These are phyloP conservation scores for Amitus sp. DNA, from an alignment of 2,888 invertebrate genomes.

Conservation along the genomic window DNA sequence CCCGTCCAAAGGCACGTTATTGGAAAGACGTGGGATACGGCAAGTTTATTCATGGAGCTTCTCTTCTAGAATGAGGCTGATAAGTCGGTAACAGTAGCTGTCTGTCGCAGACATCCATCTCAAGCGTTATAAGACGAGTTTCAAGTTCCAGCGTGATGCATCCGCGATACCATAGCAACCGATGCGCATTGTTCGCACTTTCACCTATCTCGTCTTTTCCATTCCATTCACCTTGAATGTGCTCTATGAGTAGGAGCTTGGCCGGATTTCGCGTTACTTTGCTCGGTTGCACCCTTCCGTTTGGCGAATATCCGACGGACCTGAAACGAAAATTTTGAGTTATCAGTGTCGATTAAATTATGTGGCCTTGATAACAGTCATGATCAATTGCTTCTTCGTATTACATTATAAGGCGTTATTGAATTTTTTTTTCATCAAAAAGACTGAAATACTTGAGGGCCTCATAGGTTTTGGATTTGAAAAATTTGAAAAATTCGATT, in stretches of 20 bases:
- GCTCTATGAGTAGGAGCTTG: not conserved
- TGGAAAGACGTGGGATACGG: not conserved
- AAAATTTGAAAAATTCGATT: too few relatives aligned
- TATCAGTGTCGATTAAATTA: too few relatives aligned
- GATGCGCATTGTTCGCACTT: slow-evolving; percentile 48
- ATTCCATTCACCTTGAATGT: slow-evolving; percentile 45
- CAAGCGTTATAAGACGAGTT: slow-evolving; percentile 27
- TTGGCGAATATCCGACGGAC: too few relatives aligned
- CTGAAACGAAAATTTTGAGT: too few relatives aligned
- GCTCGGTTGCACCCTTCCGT: slow-evolving; percentile 1
- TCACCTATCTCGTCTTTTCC: slow-evolving; percentile 51
- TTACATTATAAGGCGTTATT: too few relatives aligned
- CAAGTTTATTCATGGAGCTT: not conserved
- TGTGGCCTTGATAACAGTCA: too few relatives aligned
- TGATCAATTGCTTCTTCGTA: too few relatives aligned
- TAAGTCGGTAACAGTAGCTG: slow-evolving; percentile 31
- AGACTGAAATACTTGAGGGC: too few relatives aligned
- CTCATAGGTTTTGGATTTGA: too few relatives aligned
- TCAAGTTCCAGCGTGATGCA: slow-evolving; percentile 29
- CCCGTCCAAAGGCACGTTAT: not conserved
- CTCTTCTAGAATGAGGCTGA: slow-evolving; percentile 20
- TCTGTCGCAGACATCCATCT: slow-evolving; percentile 19
- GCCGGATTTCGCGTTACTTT: not conserved
- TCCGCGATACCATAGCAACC: slow-evolving; percentile 31
- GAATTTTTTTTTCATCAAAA: too few relatives aligned